Base-by-base conservation (phyloP, 2,888 invertebrate genomes). In the Anodontia alba region DNA sequence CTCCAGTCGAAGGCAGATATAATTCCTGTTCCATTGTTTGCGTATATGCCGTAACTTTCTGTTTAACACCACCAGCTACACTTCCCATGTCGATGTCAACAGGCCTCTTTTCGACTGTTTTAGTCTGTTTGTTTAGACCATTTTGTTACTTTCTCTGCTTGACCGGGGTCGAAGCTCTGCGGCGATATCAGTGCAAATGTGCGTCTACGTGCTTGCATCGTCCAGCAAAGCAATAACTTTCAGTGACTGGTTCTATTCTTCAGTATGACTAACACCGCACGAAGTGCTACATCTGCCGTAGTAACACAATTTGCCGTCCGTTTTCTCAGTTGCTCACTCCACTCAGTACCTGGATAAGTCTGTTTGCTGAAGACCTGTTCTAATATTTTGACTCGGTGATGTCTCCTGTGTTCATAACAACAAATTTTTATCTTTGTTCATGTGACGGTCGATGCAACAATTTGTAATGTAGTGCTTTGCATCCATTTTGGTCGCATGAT, bases 121-220 rank as follows among this genome's bases (percentile, higher is more conserved):
- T 74, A 5, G 26, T 23, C 71, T 66, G 66, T 12, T 70, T 70
- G 67, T 78, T 80, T 20, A 75, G 29, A 17, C 57, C 69, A 57
- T 70, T 73, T 78, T 31, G 54, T 77, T 20, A 80, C 71, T 26
- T 33, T 78, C 43, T 66, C 51, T 38, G 31, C 72, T 23, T 33
- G 46, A 71, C 20, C 54, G 43, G 12, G 76, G 17, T 0, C 73
- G 78, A 1, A 81, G 43, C 57, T 85, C 80, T 17, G 71, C 71
- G 12, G 73, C 78, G 15, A 83, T 78, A 70, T 75, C 74, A 8
- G 57, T 17, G 36, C 83, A 76, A 0, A 83, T 38, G 67, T 83
- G 78, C 10, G 80, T 82, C 54, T 75, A 36, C 8, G 82, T 80
- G 38, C 85, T 85, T 0, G 80, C 85, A 72, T 83, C 85, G 70